Evolutionary conservation across 2,113 vertebrate species (phyloP), one percentile per base, ranked within the genome.

Genomic region (Epinephelus fuscoguttatus): DNA sequence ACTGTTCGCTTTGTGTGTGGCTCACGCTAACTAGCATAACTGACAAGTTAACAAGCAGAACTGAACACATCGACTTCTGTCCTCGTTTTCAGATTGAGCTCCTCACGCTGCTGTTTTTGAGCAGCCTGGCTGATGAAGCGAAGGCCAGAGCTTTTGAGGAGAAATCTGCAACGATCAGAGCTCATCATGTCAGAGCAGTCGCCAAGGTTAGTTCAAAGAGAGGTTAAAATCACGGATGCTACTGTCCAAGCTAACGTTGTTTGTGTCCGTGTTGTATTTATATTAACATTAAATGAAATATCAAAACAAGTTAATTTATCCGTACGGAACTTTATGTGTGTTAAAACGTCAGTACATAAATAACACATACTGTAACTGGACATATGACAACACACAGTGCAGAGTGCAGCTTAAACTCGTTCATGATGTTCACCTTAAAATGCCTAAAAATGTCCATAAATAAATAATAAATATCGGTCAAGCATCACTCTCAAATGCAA

Each of bases 111-210:
- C 2, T 95, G 70, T 94, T 95, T 76, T 19, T 95, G 62, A 94
- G 81, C 45, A 93, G 72, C 27, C 87, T 96, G 75, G 93, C 93
- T 0, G 93, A 95, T 66, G 94, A 95, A 79, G 93, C 94, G 2
- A 94, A 86, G 71, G 68, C 91, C 40, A 93, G 92, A 64, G 94
- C 95, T 2, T 95, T 94, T 80, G 94, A 94, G 30, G 95, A 94
- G 17, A 95, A 93, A 87, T 92, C 91, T 4, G 86, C 89, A 10
- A 94, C 90, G 2, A 94, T 95, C 52, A 85, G 90, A 89, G 85
- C 70, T 33, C 86, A 93, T 0, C 94, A 96, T 10, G 61, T 95
- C 42, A 89, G 25, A 80, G 91, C 94, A 4, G 92, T 93, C 1
- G 72, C 90, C 19, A 95, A 96, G 94, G 95, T 95, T 14, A 56